Conservation (phyloP, 2,113 vertebrate species). For the Mustelus asterias region DNA sequence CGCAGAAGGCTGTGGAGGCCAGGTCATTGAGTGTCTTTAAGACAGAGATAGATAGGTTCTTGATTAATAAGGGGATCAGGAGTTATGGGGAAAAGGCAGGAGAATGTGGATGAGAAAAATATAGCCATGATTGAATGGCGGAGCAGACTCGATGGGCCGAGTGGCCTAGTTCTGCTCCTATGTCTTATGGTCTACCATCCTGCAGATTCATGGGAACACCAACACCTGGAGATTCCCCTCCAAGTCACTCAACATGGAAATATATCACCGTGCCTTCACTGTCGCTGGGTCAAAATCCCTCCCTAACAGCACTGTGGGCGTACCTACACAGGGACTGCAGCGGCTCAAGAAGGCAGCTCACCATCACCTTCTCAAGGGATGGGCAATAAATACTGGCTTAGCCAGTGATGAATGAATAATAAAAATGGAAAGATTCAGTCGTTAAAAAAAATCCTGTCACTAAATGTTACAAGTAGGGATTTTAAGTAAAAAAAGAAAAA, state of each 20-base stretch:
- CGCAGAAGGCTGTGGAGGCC: too few relatives aligned
- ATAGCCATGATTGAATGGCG: too few relatives aligned
- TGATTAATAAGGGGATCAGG: too few relatives aligned
- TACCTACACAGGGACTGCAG: not conserved
- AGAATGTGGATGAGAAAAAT: too few relatives aligned
- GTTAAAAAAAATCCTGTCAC: not conserved
- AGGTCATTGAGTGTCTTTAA: too few relatives aligned
- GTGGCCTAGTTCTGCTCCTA: too few relatives aligned
- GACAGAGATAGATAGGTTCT: too few relatives aligned
- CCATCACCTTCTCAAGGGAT: not conserved
- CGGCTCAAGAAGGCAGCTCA: not conserved
- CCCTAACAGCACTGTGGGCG: not conserved
- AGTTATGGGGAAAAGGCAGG: too few relatives aligned
- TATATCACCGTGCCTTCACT: not conserved
- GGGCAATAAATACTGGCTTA: not conserved
- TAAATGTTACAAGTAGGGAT: not conserved
- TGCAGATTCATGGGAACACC: not conserved
- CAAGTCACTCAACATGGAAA: not conserved
- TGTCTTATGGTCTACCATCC: not conserved
- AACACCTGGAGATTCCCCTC: not conserved
- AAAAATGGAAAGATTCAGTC: not conserved
- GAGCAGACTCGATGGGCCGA: too few relatives aligned
- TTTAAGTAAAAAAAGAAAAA: slow-evolving; percentile 4
- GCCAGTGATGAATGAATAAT: not conserved
- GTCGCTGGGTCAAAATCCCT: not conserved